Base-by-base conservation (phyloP, 2,888 invertebrate genomes). In the Apamea anceps region DNA sequence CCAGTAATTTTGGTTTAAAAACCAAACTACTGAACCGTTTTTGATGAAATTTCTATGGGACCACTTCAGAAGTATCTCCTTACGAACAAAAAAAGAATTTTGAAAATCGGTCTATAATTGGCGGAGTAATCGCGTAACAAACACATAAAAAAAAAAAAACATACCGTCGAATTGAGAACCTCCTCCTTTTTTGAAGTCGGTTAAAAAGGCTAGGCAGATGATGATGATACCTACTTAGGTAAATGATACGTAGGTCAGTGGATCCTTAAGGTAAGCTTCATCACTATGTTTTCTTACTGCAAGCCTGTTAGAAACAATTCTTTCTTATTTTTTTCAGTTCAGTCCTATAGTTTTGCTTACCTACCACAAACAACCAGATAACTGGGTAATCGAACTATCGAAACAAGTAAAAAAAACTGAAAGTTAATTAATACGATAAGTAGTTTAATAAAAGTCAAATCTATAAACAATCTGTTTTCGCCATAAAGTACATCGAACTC, bases 401-500 rank as follows among this genome's bases (percentile, higher is more conserved):
- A 65, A 45, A 54, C 1, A 45, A 63, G 15, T 65, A 25, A 32
- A 45, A 51, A 54, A 48, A n/a, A 37, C 21, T 18, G 42, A 63
- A 42, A 42, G 18, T 7, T 25, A 48, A 57, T 57, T 74, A 67
- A 42, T 74, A 54, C 21, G 28, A 54, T 4, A 68, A 1, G 15
- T 51, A 67, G 21, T 67, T 67, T 12, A 28, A 51, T 15, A 48
- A 60, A 66, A 28, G 10, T 42, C 28, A 57, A 80, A 80, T 66
- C 73, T 66, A 37, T 48, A 42, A 73, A 74, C 32, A 65, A 51
- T 51, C 18, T 37, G 57, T 51, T 79, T 72, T 51, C 66, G 32
- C 54, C 60, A 48, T 15, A 3, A 60, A 78, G 68, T 57, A 82
- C 82, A 71, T 75, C 70, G 85, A 85, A 79, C 85, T 85, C 67